Evolutionary conservation across 2,888 invertebrate genomes (phyloP).

Genomic region (Camponotus fellah): DNA sequence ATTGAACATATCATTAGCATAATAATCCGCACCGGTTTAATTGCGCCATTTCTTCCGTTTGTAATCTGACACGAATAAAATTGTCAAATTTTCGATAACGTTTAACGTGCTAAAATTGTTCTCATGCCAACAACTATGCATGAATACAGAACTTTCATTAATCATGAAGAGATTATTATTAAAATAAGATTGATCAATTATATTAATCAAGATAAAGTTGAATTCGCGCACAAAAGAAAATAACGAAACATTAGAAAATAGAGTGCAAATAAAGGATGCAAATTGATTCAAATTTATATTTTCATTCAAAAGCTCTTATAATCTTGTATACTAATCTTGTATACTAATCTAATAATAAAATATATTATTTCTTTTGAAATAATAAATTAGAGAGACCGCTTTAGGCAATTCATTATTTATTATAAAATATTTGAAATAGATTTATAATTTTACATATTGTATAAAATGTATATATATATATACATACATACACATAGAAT

Average conservation of each 20-base stretch:
- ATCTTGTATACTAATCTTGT: not conserved
- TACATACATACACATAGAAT: not conserved
- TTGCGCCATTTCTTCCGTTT: conserved; percentile 32
- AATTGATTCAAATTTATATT: no score
- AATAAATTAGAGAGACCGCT: not conserved
- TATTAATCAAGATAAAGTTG: conserved; percentile 40
- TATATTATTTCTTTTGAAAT: conserved; percentile 18
- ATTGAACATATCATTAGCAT: conserved; percentile 40
- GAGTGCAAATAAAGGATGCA: not conserved
- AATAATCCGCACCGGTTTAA: conserved; percentile 26
- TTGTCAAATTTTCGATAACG: not conserved
- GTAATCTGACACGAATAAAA: not conserved
- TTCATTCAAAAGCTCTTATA: not conserved
- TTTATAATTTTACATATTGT: conserved; percentile 1
- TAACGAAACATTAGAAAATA: conserved; percentile 6
- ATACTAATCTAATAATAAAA: not conserved
- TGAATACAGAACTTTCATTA: not conserved
- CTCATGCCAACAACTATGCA: not conserved
- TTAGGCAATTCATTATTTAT: not conserved
- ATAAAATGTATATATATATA: not conserved
- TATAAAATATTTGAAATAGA: not conserved
- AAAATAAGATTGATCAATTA: conserved; percentile 59
- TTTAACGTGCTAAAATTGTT: conserved; percentile 3
- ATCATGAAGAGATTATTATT: conserved; percentile 56
- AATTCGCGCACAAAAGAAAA: not conserved